These are phyloP conservation scores for Drosophila colorata DNA, from an alignment of 2,888 invertebrate species.

Conservation along the genomic window DNA sequence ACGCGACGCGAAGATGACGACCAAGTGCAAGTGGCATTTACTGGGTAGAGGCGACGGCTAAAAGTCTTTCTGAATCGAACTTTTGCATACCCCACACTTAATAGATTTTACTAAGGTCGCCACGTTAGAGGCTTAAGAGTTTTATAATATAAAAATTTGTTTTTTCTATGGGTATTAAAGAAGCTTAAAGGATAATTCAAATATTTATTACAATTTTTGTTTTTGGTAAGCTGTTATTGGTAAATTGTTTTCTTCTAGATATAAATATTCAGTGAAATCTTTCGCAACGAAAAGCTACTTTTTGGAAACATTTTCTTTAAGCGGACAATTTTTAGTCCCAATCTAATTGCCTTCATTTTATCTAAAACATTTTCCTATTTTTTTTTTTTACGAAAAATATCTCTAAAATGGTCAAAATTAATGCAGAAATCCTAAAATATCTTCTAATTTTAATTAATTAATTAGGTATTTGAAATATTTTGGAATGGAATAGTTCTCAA, in stretches of 20 bases:
- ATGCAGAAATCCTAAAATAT: too few relatives aligned
- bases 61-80: constrained; percentile 3
- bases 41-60: constrained; percentile 15
- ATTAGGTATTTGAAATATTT: too few relatives aligned
- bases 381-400: too few relatives aligned
- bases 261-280: background rate
- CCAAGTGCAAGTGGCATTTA: constrained; percentile 68
- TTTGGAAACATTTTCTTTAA: background rate
- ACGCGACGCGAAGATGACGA: constrained; percentile 40
- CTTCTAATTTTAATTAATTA: too few relatives aligned
- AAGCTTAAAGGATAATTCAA: background rate
- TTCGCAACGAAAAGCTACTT: background rate
- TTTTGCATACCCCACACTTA: background rate
- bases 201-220: background rate
- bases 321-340: background rate
- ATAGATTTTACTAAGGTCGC: background rate
- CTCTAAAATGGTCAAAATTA: too few relatives aligned
- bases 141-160: background rate
- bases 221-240: background rate
- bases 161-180: background rate
- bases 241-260: background rate
- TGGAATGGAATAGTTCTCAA: too few relatives aligned
- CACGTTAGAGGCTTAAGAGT: background rate
- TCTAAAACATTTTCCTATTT: too few relatives aligned
- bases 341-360: too few relatives aligned